These are phyloP conservation scores for Microtus richardsoni DNA, from an alignment of 2,113 vertebrate genomes.

Conservation along the genomic window DNA sequence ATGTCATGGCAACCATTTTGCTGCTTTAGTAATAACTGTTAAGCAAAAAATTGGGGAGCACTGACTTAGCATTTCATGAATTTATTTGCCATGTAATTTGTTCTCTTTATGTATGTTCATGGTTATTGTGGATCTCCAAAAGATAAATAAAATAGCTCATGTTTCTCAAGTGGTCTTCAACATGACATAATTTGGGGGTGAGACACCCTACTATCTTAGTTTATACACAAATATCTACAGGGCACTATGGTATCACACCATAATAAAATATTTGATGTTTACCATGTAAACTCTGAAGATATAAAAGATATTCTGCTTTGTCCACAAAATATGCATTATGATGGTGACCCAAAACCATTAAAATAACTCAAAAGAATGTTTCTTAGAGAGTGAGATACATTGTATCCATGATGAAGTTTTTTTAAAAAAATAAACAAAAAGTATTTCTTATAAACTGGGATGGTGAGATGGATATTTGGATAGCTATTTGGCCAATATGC, in stretches of 20 bases:
- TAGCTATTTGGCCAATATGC: not conserved
- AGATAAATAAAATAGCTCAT: not conserved
- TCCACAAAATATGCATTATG: not conserved
- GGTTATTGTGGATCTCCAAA: not conserved
- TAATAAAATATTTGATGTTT: not conserved
- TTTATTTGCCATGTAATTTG: not conserved
- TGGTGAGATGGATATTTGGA: not conserved
- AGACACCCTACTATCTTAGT: conserved; percentile 33
- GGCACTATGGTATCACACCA: conserved; percentile 7
- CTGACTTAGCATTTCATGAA: not conserved
- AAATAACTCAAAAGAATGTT: conserved; percentile 16
- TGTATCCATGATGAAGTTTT: not conserved
- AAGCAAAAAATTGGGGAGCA: not conserved
- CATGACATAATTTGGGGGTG: conserved; percentile 28
- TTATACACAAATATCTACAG: not conserved
- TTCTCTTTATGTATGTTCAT: not conserved
- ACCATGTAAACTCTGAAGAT: not conserved
- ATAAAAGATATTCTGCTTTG: conserved; percentile 22
- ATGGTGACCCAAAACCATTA: not conserved
- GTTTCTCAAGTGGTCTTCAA: conserved; percentile 30
- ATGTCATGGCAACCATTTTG: not conserved
- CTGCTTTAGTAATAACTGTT: not conserved
- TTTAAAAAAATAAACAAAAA: not conserved
- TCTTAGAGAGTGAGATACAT: not conserved
- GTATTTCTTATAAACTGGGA: not conserved